Base-by-base conservation (phyloP, 1,140 invertebrate genomes). In the Rhyzopertha dominica region DNA sequence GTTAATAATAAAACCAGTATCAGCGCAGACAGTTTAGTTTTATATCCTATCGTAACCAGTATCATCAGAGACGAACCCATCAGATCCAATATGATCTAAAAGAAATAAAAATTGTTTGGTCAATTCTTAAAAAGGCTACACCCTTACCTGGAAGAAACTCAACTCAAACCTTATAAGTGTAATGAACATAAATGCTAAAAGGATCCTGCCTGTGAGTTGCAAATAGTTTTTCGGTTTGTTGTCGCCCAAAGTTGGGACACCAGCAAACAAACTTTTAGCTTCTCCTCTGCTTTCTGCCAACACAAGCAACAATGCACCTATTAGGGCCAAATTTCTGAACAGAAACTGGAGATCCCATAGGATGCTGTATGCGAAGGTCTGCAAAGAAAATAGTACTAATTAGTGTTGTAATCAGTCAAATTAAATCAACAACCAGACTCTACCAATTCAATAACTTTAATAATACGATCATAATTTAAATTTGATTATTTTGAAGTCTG, bases 171-270 rank as follows among this genome's bases (percentile, higher is more conserved):
- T 80, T 36, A 99, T 81, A 12, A 99, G 71, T 1, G 95, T 98
- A 49, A 98, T 81, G 68, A 99, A 99, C 97, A 99, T 99, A 69
- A 98, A 96, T 7, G 97, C 95, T 13, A 99, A 73, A 10, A 99
- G 77, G 47, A 98, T 84, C 52, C 97, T 80, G 18, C 97, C 97
- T 46, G 92, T 88, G 2, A 99, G 73, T 73, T 98, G 95, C 62
- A 99, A 77, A 66, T 97, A 93, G 58, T 90, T 95, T 72, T 98
- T 98, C 12, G 94, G 95, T 62, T 95, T 97, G 71, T 99, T 99
- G 51, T 98, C 92, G 29, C 86, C 94, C 20, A 98, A 70, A 4
- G 87, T 87, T 26, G 97, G 97, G 32, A 99, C 90, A n/a, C 97
- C 97, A 26, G 96, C 95, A 72, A 99, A 98, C 17, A 99, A 71